Base-by-base conservation (phyloP, 2,113 vertebrate species). In the Phaethornis superciliosus region DNA sequence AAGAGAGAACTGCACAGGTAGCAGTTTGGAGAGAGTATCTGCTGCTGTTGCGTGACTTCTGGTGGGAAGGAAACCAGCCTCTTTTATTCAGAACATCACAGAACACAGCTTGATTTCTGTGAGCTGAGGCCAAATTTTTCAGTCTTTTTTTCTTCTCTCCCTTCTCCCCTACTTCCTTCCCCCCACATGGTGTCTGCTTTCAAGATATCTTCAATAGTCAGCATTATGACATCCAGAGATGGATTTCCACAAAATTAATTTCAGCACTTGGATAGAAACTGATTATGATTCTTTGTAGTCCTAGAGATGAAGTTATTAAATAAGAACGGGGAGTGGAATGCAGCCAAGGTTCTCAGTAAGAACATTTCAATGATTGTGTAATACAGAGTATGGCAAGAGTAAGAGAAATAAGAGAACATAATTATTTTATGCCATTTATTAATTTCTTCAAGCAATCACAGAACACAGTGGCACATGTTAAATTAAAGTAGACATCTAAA, bases 91-190 rank as follows among this genome's bases (percentile, higher is more conserved):
- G 32, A 88, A 11, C 17, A 2, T 81, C 67, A 74, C 16, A 74
- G 81, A 85, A 40, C 93, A 63, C 89, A 81, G 89, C 60, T 95
- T 95, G 94, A 82, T 91, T 90, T 88, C 82, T 94, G 37, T 95
- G 94, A 95, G 85, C 33, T 64, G 49, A 4, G 44, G 85, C 94
- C 89, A 94, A 92, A 69, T 9, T 60, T 91, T 85, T 74, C 37
- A 42, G 76, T 85, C 49, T 81, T 75, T 70, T 78, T 75, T 90
- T 51, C 42, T 85, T 79, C 32, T 72, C 19, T 65, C 51, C 28
- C 46, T 72, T 15, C 20, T 93, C 56, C 23, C 27, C 79, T 93
- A 37, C 55, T 89, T 88, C 59, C 63, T 94, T 88, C 37, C 64
- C 88, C 75, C 64, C 33, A 74, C 63, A 71, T 77, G 82, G 90